phyloP scores from a whole-genome alignment of 1,140 invertebrate species.

The Drosophila biarmipes region DNA sequence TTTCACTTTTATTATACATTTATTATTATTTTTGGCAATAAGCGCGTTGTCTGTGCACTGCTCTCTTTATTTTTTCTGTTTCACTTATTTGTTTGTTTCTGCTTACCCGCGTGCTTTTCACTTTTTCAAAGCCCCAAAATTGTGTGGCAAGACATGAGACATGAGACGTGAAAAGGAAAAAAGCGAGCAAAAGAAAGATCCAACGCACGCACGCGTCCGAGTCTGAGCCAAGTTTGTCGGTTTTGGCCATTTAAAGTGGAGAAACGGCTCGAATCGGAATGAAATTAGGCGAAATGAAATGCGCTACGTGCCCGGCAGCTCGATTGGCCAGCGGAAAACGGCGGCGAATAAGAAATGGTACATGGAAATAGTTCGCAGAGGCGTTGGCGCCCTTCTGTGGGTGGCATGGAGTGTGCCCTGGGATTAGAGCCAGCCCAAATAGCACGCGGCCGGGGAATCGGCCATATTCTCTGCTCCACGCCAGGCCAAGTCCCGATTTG shows the following conservation, averaged over 20 bases:
- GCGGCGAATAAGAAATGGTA: not conserved
- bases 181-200: constrained; percentile 8
- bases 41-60: constrained; percentile 22
- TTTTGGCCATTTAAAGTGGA: constrained; percentile 43
- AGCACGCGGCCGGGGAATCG: constrained; percentile 13
- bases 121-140: constrained; percentile 59
- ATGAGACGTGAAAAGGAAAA: constrained; percentile 11
- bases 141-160: constrained; percentile 14
- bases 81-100: constrained; percentile 39
- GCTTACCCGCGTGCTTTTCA: constrained; percentile 54
- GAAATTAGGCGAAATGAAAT: constrained; percentile 41
- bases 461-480: not conserved
- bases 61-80: constrained; percentile 21
- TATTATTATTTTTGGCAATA: constrained; percentile 8
- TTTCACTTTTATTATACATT: constrained; percentile 23
- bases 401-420: not conserved
- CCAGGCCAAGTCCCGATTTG: not conserved
- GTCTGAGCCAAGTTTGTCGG: constrained; percentile 51
- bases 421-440: constrained; percentile 15
- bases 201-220: constrained; percentile 35
- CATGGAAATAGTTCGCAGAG: constrained; percentile 28
- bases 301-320: constrained; percentile 28
- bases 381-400: not conserved
- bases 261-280: constrained; percentile 29
- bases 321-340: not conserved